Conservation (phyloP, 2,113 vertebrate species). For the Rhinopithecus roxellana region DNA sequence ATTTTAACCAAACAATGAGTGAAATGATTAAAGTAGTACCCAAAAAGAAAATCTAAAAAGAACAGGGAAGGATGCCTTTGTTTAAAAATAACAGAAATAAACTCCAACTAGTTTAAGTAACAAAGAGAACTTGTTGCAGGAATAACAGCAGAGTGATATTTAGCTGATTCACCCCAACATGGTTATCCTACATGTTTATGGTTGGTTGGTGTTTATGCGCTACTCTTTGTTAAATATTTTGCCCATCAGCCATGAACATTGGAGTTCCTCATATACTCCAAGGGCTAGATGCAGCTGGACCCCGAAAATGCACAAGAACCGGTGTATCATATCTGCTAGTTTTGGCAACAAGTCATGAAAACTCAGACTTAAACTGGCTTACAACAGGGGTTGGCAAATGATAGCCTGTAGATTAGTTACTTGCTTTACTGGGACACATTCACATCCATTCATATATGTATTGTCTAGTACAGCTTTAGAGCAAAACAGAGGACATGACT, state of each 20-base stretch:
- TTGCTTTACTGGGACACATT: neutral
- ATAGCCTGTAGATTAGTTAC: neutral
- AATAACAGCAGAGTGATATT: neutral
- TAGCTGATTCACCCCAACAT: neutral
- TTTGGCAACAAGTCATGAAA: constrained; percentile 21
- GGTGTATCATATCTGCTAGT: neutral
- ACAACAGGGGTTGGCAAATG: neutral
- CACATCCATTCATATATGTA: neutral
- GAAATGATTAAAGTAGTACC: neutral
- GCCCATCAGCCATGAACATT: neutral
- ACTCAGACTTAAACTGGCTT: neutral
- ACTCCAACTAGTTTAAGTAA: neutral
- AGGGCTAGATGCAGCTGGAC: neutral
- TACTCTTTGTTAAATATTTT: neutral
- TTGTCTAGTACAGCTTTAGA: neutral
- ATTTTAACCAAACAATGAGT: neutral
- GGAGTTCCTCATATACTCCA: neutral
- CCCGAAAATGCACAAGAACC: neutral
- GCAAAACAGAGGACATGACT: neutral
- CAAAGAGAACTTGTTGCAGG: neutral
- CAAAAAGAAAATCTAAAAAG: constrained; percentile 29
- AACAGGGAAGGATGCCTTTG: neutral
- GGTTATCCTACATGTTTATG: neutral
- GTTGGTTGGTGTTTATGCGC: neutral
- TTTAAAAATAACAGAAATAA: constrained; percentile 47